Percentiles rank a stretch among this genome's conserved stretches.
Conservation (phyloP, 2,888 invertebrate species). For the Herminia tarsipennalis region DNA sequence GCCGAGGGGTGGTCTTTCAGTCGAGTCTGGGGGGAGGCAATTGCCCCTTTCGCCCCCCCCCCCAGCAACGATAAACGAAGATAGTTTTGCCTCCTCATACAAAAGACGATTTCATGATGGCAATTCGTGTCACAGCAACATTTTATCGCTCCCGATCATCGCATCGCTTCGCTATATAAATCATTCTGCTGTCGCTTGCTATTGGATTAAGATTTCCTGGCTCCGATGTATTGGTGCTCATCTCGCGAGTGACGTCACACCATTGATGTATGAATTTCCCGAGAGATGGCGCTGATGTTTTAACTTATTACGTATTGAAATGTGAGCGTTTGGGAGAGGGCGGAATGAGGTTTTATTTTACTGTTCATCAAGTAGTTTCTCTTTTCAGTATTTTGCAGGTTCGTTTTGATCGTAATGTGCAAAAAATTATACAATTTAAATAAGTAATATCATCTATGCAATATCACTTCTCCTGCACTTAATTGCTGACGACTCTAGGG, state of each 20-base stretch:
- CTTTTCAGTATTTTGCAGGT: too few species aligned
- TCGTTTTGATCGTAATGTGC: too few species aligned
- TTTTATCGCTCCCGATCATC: conserved; percentile 61
- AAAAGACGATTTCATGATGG: too few species aligned
- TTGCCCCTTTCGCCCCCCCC: too few species aligned
- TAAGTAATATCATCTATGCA: too few species aligned
- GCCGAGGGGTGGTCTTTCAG: too few species aligned
- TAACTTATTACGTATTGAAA: conserved; percentile 35
- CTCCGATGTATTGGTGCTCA: conserved; percentile 58
- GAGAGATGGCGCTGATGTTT: conserved; percentile 42
- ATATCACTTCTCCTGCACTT: too few species aligned
- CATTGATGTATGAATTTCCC: conserved; percentile 69
- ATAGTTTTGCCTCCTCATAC: too few species aligned
- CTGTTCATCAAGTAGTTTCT: neutral
- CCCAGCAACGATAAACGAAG: too few species aligned
- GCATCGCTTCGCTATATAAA: conserved; percentile 69
- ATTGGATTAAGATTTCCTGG: conserved; percentile 81
- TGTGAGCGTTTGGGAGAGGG: conserved; percentile 12
- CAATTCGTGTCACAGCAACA: conserved; percentile 48
- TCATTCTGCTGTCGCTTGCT: conserved; percentile 77
- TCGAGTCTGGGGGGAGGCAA: too few species aligned
- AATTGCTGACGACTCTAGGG: too few species aligned
- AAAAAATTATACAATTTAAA: too few species aligned
- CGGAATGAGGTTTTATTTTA: conserved; percentile 5
- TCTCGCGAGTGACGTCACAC: conserved; percentile 65